Evolutionary conservation across 1,140 invertebrate species (phyloP), one percentile per base, ranked within the genome.

Genomic region (Battus philenor): DNA sequence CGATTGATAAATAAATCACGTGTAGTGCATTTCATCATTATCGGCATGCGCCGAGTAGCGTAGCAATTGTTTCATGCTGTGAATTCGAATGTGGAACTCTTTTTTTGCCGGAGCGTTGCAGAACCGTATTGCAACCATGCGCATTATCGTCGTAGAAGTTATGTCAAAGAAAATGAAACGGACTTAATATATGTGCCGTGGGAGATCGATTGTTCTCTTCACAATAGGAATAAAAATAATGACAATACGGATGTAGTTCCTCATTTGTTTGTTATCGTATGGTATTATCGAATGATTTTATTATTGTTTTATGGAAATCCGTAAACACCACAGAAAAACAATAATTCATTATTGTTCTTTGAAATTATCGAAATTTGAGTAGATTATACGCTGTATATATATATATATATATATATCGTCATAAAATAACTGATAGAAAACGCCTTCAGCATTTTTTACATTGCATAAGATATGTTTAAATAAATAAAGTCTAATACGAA

Each of bases 1-100:
- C 55, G 50, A 68, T 82, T 78, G 61, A 70, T 71, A 82, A 70
- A 73, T 66, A 69, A 59, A 74, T 77, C 78, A 80, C 78, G 78
- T 69, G 51, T 53, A 33, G 9, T 17, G n/a, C n/a, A 56, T 82
- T 80, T 80, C 78, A 47, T 68, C 78, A 82, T 59, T 47, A 48
- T 56, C 47, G 54, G 41, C 50, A 44, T 60, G 57, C 59, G 54
- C 45, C 51, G 54, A 57, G 44, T 54, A 50, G 41, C 22, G 34
- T 46, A 43, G 59, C 63, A 57, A 71, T 68, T 69, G 63, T 71
- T 68, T 56, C 49, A 55, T 46, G 61, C 57, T 50, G 49, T 54
- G 64, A 65, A 73, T 66, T 57, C 47, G 52, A 59, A 74, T 62
- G 47, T 45, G 45, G 38, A 43, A 45, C 53, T 44, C 50, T 62